A percentile compares a stretch with the other conserved stretches of the same genome.
These are phyloP conservation scores for Leuciscus idus DNA, from an alignment of 2,113 vertebrate species.

Conservation along the genomic window DNA sequence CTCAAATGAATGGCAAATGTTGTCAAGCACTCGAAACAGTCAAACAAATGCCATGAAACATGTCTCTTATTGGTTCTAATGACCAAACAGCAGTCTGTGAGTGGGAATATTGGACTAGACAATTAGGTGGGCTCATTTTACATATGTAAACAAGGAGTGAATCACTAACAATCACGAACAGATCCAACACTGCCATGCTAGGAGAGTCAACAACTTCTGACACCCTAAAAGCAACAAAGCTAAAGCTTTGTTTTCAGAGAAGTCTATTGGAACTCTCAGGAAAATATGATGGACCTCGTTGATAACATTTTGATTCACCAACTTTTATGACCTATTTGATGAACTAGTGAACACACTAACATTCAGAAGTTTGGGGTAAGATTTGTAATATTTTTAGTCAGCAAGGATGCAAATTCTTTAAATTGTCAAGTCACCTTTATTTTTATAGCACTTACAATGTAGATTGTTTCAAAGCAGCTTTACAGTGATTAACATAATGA, in stretches of 20 bases:
- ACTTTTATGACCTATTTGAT: background rate
- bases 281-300: background rate
- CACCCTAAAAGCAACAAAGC: conserved; percentile 54
- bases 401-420: background rate
- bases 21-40: background rate
- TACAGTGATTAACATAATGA: too few relatives aligned
- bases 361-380: background rate
- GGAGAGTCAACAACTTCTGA: conserved; percentile 65
- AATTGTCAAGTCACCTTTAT: background rate
- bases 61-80: conserved; percentile 3
- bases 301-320: background rate
- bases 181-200: conserved; percentile 48
- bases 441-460: too few relatives aligned
- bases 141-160: conserved; percentile 62
- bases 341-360: background rate
- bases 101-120: conserved; percentile 13
- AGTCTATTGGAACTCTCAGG: conserved; percentile 52
- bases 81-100: conserved; percentile 31
- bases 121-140: conserved; percentile 50
- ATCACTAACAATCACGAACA: conserved; percentile 51
- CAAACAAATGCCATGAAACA: background rate
- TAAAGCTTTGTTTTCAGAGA: conserved; percentile 56
- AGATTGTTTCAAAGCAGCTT: too few relatives aligned
- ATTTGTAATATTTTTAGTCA: background rate
- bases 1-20: background rate